phyloP scores from a whole-genome alignment of 2,797 vertebrate genomes.

The Neosalanx taihuensis region DNA sequence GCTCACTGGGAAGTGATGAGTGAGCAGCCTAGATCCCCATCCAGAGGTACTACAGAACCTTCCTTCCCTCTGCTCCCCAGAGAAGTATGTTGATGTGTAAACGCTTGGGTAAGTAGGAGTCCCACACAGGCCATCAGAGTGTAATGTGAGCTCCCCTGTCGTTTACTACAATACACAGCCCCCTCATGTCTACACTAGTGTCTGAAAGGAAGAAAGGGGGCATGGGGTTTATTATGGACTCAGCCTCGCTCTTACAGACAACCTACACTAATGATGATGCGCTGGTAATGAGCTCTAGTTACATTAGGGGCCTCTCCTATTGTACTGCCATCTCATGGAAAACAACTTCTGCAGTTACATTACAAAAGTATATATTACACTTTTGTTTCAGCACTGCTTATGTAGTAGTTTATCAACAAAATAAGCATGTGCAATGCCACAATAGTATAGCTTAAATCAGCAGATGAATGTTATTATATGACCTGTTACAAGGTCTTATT shows the following conservation, averaged over 20 bases:
- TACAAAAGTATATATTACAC: not conserved
- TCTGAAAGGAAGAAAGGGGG: not conserved
- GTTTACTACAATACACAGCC: not conserved
- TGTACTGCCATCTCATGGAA: not conserved
- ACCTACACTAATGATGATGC: constrained; percentile 32
- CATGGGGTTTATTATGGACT: not conserved
- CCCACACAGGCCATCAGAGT: not conserved
- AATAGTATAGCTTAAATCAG: too few species aligned
- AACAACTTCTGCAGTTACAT: not conserved
- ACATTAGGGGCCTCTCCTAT: constrained; percentile 26
- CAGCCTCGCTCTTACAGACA: not conserved
- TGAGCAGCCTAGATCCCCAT: not conserved
- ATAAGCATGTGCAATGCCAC: too few species aligned
- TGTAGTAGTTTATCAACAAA: not conserved
- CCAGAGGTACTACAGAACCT: constrained; percentile 19
- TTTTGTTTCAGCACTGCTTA: not conserved
- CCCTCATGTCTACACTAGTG: not conserved
- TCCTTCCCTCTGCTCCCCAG: not conserved
- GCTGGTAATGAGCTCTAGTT: constrained; percentile 42
- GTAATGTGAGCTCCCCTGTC: not conserved
- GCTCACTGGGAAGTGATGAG: not conserved
- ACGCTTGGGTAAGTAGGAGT: not conserved
- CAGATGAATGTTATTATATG: too few species aligned
- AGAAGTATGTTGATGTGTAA: not conserved
- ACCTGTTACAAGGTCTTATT: too few species aligned